Conservation (phyloP, 2,797 vertebrate genomes). For the Silurus lanzhouensis region DNA sequence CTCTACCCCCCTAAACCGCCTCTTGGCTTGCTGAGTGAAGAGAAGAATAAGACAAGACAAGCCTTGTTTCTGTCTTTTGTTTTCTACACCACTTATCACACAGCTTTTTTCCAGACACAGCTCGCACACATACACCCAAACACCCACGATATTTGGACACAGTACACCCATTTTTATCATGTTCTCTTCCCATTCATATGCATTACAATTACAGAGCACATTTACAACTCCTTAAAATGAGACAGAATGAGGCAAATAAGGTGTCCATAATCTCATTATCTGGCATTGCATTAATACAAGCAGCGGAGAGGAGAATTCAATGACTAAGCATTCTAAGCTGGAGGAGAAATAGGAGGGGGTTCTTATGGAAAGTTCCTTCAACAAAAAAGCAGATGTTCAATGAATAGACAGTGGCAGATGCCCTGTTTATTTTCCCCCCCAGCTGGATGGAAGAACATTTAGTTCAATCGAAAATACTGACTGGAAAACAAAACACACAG, state of each 20-base stretch:
- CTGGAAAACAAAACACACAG: constrained; percentile 42
- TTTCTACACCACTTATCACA: constrained; percentile 8
- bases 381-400: constrained; percentile 51
- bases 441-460: constrained; percentile 42
- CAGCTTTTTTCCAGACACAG: not conserved
- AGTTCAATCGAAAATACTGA: constrained; percentile 50
- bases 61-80: constrained; percentile 6
- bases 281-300: not conserved
- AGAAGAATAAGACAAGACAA: constrained; percentile 40
- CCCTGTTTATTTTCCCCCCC: constrained; percentile 56
- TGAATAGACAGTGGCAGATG: constrained; percentile 58
- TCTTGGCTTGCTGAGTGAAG: constrained; percentile 40
- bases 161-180: not conserved
- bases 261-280: constrained; percentile 2
- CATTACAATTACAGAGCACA: not conserved
- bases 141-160: not conserved
- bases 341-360: not conserved
- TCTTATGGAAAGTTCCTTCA: constrained; percentile 45
- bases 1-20: constrained; percentile 27
- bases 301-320: not conserved
- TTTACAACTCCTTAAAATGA: not conserved
- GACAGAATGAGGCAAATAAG: not conserved
- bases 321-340: not conserved
- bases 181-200: not conserved
- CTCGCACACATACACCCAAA: not conserved